phyloP scores from a whole-genome alignment of 2,797 vertebrate genomes.

The Anisognathus igniventris region DNA sequence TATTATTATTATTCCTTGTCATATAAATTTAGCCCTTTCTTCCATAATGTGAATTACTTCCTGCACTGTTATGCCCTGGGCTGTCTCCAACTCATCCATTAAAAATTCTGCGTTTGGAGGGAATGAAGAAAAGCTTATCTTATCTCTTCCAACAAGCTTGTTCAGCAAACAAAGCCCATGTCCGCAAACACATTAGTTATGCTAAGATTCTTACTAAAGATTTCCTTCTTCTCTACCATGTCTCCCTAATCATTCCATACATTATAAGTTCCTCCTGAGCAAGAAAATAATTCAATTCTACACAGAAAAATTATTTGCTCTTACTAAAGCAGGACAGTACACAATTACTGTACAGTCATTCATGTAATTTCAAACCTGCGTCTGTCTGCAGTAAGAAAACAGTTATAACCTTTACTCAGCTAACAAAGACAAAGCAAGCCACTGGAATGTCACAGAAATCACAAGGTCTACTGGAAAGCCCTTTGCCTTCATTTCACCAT shows the following conservation, averaged over 20 bases:
- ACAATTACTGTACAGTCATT: neutral
- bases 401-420: neutral
- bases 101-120: neutral
- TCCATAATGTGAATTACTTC: neutral
- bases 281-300: neutral
- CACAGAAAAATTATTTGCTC: neutral
- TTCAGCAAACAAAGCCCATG: neutral
- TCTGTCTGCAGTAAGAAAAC: neutral
- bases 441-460: neutral
- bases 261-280: neutral
- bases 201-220: neutral
- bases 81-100: neutral
- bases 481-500: neutral
- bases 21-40: neutral
- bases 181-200: neutral
- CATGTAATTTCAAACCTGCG: neutral
- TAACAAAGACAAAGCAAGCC: neutral
- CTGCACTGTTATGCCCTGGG: neutral
- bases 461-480: neutral
- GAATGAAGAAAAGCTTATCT: neutral
- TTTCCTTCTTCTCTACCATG: neutral
- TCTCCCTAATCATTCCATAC: neutral
- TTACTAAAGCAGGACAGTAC: neutral
- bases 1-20: neutral
- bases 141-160: neutral